Percentiles rank a stretch among this genome's conserved stretches.
These are phyloP conservation scores for Pangasius macronema DNA, from an alignment of 2,797 vertebrate species.

Conservation along the genomic window DNA sequence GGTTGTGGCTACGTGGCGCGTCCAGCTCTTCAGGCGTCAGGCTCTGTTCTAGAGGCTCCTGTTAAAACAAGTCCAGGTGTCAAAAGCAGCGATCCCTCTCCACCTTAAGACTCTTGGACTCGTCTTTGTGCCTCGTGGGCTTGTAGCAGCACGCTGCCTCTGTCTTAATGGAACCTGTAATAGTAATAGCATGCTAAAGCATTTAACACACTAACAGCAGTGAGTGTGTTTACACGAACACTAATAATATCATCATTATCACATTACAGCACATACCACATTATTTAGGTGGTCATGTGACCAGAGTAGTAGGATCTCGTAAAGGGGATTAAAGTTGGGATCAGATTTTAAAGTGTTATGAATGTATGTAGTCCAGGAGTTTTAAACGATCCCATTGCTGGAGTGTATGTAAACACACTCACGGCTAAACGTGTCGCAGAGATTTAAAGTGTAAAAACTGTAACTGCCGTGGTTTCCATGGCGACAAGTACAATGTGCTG, in stretches of 20 bases:
- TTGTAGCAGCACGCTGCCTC: conserved; percentile 81
- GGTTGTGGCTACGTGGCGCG: not conserved
- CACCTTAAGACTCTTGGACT: conserved; percentile 19
- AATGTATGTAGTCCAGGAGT: no score
- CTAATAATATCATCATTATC: not conserved
- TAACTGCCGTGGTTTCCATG: not conserved
- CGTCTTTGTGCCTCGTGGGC: conserved; percentile 68
- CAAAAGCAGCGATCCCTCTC: conserved; percentile 4
- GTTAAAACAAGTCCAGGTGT: conserved; percentile 35
- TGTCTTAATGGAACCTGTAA: conserved; percentile 20
- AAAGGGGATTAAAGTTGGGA: not conserved
- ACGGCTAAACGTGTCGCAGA: no score
- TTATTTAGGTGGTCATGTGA: not conserved
- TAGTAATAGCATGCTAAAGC: conserved; percentile 6
- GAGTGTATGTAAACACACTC: no score
- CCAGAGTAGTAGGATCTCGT: not conserved
- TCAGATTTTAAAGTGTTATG: no score
- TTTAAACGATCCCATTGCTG: no score
- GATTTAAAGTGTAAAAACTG: no score
- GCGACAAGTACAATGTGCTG: no score
- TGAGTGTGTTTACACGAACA: not conserved
- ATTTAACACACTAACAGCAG: not conserved
- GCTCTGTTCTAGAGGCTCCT: conserved; percentile 13
- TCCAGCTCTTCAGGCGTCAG: conserved; percentile 14
- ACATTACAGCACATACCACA: not conserved